Conservation (phyloP, 2,113 vertebrate genomes). For the Hylia prasina region DNA sequence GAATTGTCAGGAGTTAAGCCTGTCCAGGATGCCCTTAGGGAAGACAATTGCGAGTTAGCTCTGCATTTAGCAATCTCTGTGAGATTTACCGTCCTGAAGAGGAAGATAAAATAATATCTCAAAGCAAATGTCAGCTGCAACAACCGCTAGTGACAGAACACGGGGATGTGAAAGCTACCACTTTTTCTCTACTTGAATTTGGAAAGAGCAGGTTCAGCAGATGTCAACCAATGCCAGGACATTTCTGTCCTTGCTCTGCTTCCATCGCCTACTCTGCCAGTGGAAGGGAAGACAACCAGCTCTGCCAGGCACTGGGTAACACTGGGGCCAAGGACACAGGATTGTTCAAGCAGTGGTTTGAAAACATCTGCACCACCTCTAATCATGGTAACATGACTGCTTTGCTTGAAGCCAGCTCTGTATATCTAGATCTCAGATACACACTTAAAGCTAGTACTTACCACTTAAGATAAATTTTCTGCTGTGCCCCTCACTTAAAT, state of each 20-base stretch:
- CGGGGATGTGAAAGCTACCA: background rate
- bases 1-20: background rate
- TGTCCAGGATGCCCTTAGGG: background rate
- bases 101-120: background rate
- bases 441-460: background rate
- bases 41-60: background rate
- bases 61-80: background rate
- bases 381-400: background rate
- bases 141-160: background rate
- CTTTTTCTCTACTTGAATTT: background rate
- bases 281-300: background rate
- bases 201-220: background rate
- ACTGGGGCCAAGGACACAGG: background rate
- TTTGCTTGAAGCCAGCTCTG: background rate
- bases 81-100: background rate
- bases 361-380: background rate
- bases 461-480: background rate
- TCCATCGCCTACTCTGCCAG: background rate
- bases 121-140: background rate
- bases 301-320: background rate
- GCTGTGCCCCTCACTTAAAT: background rate
- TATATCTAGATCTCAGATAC: background rate
- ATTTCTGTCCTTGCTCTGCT: background rate
- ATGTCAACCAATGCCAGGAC: rapidly evolving
- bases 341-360: background rate